Base-by-base conservation (phyloP, 2,888 invertebrate genomes). In the Clanis bilineata region DNA sequence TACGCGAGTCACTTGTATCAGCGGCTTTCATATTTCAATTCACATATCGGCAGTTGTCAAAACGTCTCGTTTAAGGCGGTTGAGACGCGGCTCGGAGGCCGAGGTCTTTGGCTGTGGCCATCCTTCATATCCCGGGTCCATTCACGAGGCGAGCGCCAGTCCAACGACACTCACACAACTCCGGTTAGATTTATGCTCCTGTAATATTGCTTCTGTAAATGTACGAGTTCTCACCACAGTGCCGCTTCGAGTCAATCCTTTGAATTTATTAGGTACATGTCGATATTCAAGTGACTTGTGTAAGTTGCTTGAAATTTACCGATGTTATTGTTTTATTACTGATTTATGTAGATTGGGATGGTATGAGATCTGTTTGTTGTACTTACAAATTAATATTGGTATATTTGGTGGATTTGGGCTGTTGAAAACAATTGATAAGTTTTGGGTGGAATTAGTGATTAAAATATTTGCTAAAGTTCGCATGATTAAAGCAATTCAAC, bases 141-240 rank as follows among this genome's bases (percentile, higher is more conserved):
- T 90, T 90, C 86, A 89, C 74, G 82, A 77, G 68, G 72, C 66
- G 69, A 72, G 67, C 70, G 73, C 68, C 77, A 76, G 76, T 76
- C 71, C 74, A 74, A 83, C 78, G 88, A 89, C 88, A 87, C 86
- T 72, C 68, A 67, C 72, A 72, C 68, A 72, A 70, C 74, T 83
- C 69, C 77, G 77, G 79, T 83, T 88, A 90, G 91, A 91, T 91
- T 91, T 91, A 91, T 91, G 82, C 80, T 69, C 77, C 73, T 74
- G 79, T 85, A 82, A 83, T 78, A 71, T 79, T 80, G 89, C 90
- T 89, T 83, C 89, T 86, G 89, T 85, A 83, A 83, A 86, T 82
- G 86, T 80, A 86, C 80, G 82, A 83, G 80, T 89, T 90, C 88
- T 90, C 90, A 90, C 89, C 86, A 86, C 77, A 9, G 32, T 1